Evolutionary conservation across 2,797 vertebrate genomes (phyloP), one percentile per base, ranked within the genome.

Genomic region (Enteromius anoplus): DNA sequence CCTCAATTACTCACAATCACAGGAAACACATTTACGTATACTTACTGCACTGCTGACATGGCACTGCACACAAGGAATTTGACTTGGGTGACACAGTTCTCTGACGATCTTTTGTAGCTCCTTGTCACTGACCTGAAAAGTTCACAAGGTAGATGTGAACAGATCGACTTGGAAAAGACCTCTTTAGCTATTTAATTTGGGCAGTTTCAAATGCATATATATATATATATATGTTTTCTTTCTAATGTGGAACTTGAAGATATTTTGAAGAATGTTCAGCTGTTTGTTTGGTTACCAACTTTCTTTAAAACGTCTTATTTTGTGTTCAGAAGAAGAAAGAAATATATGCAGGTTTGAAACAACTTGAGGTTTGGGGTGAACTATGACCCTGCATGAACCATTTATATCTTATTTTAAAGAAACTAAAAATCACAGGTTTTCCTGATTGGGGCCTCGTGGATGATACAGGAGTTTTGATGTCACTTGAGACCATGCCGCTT

Each of bases 401-500:
- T 29, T 42, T 29, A 55, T 12, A 23, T 69, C 9, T 69, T 6
- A 2, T 23, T 55, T 79, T 53, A 45, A 65, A 26, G 64, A 17
- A 51, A 49, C 40, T 8, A 70, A 68, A 70, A 65, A 78, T 26
- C 14, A 42, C 51, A 42, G 5, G 23, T 55, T 55, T 69, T 55
- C 37, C 1, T 17, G 26, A 34, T 62, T 26, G 23, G 26, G 64
- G 34, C 6, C 23, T 60, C n/a, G 32, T 75, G 42, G 75, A 79
- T 71, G 29, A 68, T 69, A 66, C 23, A 69, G 8, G 75, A 49
- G 34, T 34, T 73, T 81, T 32, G 64, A 85, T 88, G 88, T 87
- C 90, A 89, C 88, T 89, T 90, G 83, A 89, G 86, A 88, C 90
- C 70, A 78, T 68, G 15, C 71, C 47, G 85, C 89, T 91, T 85